Conservation (phyloP, 2,113 vertebrate genomes). For the Charina bottae region DNA sequence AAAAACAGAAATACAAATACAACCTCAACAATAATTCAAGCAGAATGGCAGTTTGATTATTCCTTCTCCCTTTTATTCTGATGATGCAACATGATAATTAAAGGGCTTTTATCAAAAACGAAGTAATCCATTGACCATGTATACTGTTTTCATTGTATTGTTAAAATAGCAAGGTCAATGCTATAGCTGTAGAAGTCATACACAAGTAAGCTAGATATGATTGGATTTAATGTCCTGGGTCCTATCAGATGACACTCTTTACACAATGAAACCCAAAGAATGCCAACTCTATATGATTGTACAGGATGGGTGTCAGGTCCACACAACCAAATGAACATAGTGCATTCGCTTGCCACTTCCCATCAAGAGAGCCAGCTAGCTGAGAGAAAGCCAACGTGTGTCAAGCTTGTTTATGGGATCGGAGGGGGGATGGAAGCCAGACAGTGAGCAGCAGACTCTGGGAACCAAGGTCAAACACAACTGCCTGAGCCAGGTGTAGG, state of each 20-base stretch:
- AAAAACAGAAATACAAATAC: constrained; percentile 73
- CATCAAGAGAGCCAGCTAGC: too few species aligned
- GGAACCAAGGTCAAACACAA: too few species aligned
- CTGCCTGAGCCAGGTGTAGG: too few species aligned
- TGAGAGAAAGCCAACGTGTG: too few species aligned
- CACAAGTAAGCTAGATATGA: not conserved
- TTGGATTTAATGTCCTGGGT: not conserved
- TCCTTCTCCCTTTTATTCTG: not conserved
- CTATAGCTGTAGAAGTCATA: not conserved
- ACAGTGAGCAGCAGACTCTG: too few species aligned
- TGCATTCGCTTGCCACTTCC: too few species aligned
- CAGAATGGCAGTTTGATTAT: constrained; percentile 47
- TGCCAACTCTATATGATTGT: not conserved
- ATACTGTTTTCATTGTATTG: not conserved
- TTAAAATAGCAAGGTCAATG: not conserved
- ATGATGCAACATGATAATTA: constrained; percentile 28
- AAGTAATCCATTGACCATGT: not conserved
- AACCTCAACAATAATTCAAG: constrained; percentile 65
- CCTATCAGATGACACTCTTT: not conserved
- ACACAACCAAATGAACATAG: too few species aligned
- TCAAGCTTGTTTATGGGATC: too few species aligned
- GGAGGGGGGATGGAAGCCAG: too few species aligned
- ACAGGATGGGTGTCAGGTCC: too few species aligned
- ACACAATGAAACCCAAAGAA: not conserved
- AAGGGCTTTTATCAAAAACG: constrained; percentile 1